Evolutionary conservation across 1,140 invertebrate genomes (phyloP), one percentile per base, ranked within the genome.

Genomic region (Holcopasites calliopsidis): DNA sequence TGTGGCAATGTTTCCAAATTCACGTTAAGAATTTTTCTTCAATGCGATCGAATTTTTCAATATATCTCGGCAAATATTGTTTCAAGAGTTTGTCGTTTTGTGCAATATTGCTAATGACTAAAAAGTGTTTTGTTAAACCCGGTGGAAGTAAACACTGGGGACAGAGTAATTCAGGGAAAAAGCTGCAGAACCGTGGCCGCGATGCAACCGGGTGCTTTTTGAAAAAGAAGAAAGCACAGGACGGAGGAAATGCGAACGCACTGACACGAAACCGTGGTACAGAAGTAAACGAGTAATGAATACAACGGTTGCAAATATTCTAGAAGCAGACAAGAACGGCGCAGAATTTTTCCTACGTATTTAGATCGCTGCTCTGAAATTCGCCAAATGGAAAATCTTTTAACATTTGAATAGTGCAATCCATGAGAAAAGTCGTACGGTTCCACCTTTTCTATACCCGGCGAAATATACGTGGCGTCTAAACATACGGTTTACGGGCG

Each of bases 261-360:
- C 70, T 26, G 68, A 54, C 47, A 64, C 26, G 70, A 73, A 73
- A 73, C 70, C 10, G n/a, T n/a, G 49, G 50, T 68, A 58, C 38
- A 55, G 60, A 76, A 47, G 58, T 60, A 50, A 62, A 52, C 74
- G 44, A 16, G 42, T 23, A n/a, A 58, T 58, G 52, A 68, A 58
- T 58, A 50, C 42, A 58, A 68, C 33, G 18, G 72, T 75, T 75
- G 31, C 40, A 64, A 68, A 68, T 68, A 50, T 75, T 68, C 47
- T 28, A 75, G 40, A 64, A 44, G 11, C 40, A n/a, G 42, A 31
- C 60, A 65, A 65, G 70, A 65, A 73, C 50, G 40, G 38, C 28
- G 28, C 42, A 16, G 49, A 65, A 65, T 73, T 73, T 73, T 16
- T 5, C 28, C 57, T 50, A 13, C 42, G 55, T 50, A 47, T 61